Base-by-base conservation (phyloP, 2,797 vertebrate species). In the Rhabdomys pumilio region DNA sequence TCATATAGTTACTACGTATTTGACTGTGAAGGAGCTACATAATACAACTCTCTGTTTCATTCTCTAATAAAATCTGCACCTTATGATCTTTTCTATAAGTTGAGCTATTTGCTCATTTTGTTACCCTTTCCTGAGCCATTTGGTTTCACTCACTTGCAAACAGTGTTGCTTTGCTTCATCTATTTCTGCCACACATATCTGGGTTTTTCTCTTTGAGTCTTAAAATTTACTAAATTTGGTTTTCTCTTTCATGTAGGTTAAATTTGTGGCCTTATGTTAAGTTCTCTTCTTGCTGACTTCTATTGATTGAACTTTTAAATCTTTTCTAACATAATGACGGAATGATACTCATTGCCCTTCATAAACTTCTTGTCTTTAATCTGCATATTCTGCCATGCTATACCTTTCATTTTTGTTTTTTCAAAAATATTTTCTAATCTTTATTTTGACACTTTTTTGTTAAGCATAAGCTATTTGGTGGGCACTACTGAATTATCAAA, bases 401-500 rank as follows among this genome's bases (percentile, higher is more conserved):
- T 80, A 9, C 82, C 19, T 79, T 79, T 88, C 12, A 57, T 55
- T 93, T 94, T 77, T 65, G 29, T 85, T 86, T 53, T 57, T 94
- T 92, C 4, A 94, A 94, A 94, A 69, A 65, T 69, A 65, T 73
- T 93, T 92, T 67, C 13, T 50, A 13, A 69, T 38, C 81, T 59
- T 72, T 38, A 19, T 67, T 84, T 84, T 84, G 15, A 31, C 69
- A 79, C 95, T 10, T 79, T 17, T 77, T 73, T 50, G 10, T 65
- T 76, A 72, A 19, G 1, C 5, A 34, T 69, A 29, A 80, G 2
- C 69, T 85, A 90, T 69, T 95, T 90, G 80, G 4, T 57, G 44
- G 81, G 3, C 57, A 44, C 76, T 79, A 3, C 47, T 97, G 72
- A 89, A 80, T 92, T 94, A 96, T 19, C 31, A 85, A 67, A 61